Percentiles rank a stretch among this genome's conserved stretches.
Conservation (phyloP, 2,113 vertebrate species). For the Microcebus griseorufus region DNA sequence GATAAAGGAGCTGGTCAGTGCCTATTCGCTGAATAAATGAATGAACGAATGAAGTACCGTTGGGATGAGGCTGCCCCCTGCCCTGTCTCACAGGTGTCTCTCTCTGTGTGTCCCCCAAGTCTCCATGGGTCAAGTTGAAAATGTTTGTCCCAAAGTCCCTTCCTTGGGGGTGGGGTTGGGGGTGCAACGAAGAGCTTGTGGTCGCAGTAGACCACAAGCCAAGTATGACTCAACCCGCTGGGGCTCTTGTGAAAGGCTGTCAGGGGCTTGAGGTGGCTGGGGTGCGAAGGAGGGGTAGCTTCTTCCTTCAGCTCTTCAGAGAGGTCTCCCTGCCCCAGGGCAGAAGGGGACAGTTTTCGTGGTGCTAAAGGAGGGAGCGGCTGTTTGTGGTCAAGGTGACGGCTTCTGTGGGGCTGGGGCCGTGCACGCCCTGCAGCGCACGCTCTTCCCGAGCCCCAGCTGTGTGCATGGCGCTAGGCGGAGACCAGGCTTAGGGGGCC, state of each 20-base stretch:
- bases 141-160: slow-evolving; percentile 19
- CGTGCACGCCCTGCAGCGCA: not conserved
- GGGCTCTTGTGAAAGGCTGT: slow-evolving; percentile 72
- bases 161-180: not conserved
- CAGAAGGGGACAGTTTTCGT: not conserved
- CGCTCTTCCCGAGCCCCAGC: not conserved
- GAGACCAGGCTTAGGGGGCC: not conserved
- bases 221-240: slow-evolving; percentile 66
- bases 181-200: slow-evolving; percentile 14
- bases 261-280: not conserved
- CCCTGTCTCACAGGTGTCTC: not conserved
- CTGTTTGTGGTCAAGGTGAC: not conserved
- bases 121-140: not conserved
- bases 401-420: not conserved
- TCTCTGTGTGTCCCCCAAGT: not conserved
- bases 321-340: not conserved
- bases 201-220: slow-evolving; percentile 62
- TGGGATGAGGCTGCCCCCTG: not conserved
- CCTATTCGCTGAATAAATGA: not conserved
- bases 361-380: not conserved
- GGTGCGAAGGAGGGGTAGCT: not conserved
- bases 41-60: not conserved
- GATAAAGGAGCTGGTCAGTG: not conserved
- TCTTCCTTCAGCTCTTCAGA: not conserved
- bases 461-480: not conserved